A percentile compares a stretch with the other conserved stretches of the same genome.
phyloP scores from a whole-genome alignment of 2,888 invertebrate genomes.

The Polymixis flavicincta region DNA sequence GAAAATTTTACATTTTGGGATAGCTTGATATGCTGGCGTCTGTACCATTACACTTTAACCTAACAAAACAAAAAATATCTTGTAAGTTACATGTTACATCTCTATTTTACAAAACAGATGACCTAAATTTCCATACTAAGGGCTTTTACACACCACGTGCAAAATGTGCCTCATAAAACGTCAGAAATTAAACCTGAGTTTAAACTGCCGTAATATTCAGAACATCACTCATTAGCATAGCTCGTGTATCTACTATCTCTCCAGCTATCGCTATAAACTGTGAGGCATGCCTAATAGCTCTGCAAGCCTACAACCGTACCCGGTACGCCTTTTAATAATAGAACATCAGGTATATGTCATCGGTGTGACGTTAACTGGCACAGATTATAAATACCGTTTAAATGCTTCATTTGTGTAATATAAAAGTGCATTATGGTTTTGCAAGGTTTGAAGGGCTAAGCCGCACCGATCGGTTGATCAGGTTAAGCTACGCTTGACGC shows the following conservation, averaged over 20 bases:
- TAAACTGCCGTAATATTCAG: slow-evolving; percentile 25
- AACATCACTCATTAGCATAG: slow-evolving; percentile 42
- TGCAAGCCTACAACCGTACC: slow-evolving; percentile 42
- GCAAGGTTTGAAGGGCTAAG: background rate
- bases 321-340: slow-evolving; percentile 53
- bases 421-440: background rate
- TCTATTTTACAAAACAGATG: background rate
- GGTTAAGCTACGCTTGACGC: no score
- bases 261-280: slow-evolving; percentile 42
- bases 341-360: slow-evolving; percentile 39
- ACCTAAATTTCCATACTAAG: background rate
- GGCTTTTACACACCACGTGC: background rate
- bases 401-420: slow-evolving; percentile 8
- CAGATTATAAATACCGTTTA: slow-evolving; percentile 19
- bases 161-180: slow-evolving; percentile 24
- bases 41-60: no score
- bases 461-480: no score
- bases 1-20: no score
- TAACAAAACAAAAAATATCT: background rate
- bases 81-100: background rate
- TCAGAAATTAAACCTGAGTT: slow-evolving; percentile 14
- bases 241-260: slow-evolving; percentile 25
- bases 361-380: slow-evolving; percentile 21
- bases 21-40: no score
- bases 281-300: slow-evolving; percentile 30